Conservation (phyloP, 2,888 invertebrate genomes). For the Nomada ferruginata region DNA sequence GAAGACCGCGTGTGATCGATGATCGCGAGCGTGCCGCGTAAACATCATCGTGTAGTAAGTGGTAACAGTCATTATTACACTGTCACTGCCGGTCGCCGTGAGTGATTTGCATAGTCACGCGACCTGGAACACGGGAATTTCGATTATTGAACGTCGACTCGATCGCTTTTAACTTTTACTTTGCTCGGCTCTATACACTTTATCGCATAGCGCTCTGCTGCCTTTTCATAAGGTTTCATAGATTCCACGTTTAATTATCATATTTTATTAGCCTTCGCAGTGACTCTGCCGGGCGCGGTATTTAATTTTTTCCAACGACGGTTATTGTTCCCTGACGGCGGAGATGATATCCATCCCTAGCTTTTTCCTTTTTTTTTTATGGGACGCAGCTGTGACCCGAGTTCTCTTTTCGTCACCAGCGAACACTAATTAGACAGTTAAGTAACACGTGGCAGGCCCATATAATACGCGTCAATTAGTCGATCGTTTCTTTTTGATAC, state of each 20-base stretch:
- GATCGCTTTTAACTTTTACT: slow-evolving; percentile 41
- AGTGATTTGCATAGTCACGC: slow-evolving; percentile 65
- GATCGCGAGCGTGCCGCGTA: slow-evolving; percentile 32
- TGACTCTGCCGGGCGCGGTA: no score
- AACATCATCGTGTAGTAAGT: slow-evolving; percentile 56
- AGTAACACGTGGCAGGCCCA: slow-evolving; percentile 32
- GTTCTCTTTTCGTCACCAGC: neutral
- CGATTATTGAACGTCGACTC: slow-evolving; percentile 49
- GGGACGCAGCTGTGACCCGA: neutral
- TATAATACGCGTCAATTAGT: slow-evolving; percentile 9
- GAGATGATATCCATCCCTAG: neutral
- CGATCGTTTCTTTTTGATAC: slow-evolving; percentile 33
- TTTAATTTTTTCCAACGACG: no score
- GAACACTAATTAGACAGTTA: slow-evolving; percentile 27
- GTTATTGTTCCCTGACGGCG: no score
- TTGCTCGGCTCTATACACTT: no score
- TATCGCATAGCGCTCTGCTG: no score
- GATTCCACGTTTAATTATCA: no score
- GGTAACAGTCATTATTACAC: slow-evolving; percentile 64
- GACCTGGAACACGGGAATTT: slow-evolving; percentile 59
- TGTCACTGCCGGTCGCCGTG: slow-evolving; percentile 56
- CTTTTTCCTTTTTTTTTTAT: slow-evolving; percentile 5
- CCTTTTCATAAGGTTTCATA: no score
- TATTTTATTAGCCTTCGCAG: no score
- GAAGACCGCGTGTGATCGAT: slow-evolving; percentile 57